Evolutionary conservation across 2,888 invertebrate genomes (phyloP), one percentile per base, ranked within the genome.

Genomic region (Stenodera caucasica): DNA sequence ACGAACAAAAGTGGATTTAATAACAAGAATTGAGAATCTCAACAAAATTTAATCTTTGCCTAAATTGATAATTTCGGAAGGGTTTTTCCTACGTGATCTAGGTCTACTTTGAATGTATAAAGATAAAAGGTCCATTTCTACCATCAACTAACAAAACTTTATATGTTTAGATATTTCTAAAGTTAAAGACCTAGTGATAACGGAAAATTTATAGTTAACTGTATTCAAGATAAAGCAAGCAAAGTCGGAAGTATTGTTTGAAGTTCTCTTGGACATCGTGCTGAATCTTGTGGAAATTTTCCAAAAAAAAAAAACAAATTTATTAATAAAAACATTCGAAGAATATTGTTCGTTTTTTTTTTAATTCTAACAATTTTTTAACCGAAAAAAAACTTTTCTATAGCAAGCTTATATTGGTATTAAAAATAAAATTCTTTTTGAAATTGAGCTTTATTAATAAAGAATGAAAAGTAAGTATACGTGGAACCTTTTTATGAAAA

Each of bases 81-180:
- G 45, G 18, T 21, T 21, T 45, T 45, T 21, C 12, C 4, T 45
- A 45, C 45, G 45, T 45, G 21, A 18, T 40, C 21, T 18, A 45
- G 1, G 11, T 45, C 11, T 45, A 21, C 11, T 4, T 45, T 49
- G n/a, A 40, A 55, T 45, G 33, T 55, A 61, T 57, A 57, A 23
- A 58, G 61, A 58, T 61, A 58, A 51, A 55, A 51, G 12, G 12
- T 45, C 45, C 12, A 5, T 21, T 45, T 2, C 45, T 18, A 21
- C 45, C 21, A 21, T 11, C 45, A 26, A 45, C 40, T 45, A 51
- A 45, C 35, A 40, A 37, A 61, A 61, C 32, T 61, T 61, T 61
- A 57, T 57, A 61, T 61, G 58, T 61, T 61, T 58, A 61, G 61
- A 55, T 58, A 61, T 61, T 61, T 61, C 55, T 35, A 30, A 58